phyloP scores from a whole-genome alignment of 2,113 vertebrate species.

The Nestor notabilis region DNA sequence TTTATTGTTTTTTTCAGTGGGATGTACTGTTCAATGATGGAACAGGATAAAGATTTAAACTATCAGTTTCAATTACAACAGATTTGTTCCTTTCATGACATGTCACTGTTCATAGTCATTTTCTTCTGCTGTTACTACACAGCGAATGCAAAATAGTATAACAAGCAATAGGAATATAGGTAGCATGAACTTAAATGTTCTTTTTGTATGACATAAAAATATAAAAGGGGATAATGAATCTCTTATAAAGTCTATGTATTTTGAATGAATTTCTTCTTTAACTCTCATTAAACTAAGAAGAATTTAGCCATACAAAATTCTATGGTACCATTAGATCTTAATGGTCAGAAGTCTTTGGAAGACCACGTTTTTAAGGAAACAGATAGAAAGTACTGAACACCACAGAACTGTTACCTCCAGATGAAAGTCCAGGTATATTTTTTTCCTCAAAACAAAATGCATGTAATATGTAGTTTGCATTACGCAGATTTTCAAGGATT shows the following conservation, averaged over 20 bases:
- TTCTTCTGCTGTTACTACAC: not conserved
- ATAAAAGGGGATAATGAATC: not conserved
- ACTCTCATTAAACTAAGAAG: not conserved
- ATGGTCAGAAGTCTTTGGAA: not conserved
- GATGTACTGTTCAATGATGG: not conserved
- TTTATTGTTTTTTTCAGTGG: not conserved
- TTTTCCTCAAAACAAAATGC: not conserved
- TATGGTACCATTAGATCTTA: not conserved
- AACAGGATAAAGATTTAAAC: not conserved
- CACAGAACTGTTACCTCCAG: not conserved
- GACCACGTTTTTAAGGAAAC: not conserved
- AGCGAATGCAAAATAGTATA: not conserved
- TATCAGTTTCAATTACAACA: not conserved
- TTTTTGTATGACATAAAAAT: not conserved
- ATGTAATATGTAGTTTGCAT: not conserved
- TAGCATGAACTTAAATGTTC: not conserved
- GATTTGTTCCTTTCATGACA: not conserved
- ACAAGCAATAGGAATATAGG: not conserved
- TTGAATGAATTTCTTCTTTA: not conserved
- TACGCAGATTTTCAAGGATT: not conserved
- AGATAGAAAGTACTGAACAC: not conserved
- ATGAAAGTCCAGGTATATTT: not conserved
- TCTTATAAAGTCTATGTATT: not conserved
- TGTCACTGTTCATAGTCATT: not conserved
- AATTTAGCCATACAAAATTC: not conserved